These are phyloP conservation scores for Cirrhinus molitorella DNA, from an alignment of 2,797 vertebrate species.

Conservation along the genomic window DNA sequence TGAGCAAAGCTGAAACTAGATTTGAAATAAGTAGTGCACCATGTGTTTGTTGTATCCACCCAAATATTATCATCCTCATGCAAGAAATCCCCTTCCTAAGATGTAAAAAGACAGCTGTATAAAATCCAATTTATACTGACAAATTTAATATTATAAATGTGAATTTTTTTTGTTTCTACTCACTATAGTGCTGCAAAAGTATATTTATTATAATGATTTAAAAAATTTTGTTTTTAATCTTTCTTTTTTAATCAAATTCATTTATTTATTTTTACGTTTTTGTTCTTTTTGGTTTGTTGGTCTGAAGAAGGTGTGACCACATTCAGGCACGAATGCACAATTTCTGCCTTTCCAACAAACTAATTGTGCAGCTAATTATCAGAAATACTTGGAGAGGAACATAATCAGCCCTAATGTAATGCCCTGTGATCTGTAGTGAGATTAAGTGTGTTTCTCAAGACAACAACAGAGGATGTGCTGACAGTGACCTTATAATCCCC, in stretches of 20 bases:
- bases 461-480: constrained; percentile 20
- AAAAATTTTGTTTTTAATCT: no score
- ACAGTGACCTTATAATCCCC: constrained; percentile 25
- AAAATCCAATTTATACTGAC: no score
- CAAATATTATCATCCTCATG: not conserved
- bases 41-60: not conserved
- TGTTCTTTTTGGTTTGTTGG: not conserved
- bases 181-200: no score
- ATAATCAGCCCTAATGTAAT: not conserved
- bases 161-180: no score
- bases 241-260: no score
- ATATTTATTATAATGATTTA: no score
- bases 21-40: not conserved
- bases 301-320: not conserved
- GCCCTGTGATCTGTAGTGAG: constrained; percentile 12
- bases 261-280: not conserved
- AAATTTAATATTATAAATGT: no score
- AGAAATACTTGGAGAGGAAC: not conserved
- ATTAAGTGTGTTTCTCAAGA: constrained; percentile 29
- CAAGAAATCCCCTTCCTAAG: no score
- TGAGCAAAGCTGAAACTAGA: not conserved
- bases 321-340: not conserved
- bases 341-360: not conserved
- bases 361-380: not conserved
- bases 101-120: no score